phyloP scores from a whole-genome alignment of 2,797 vertebrate genomes.

The Clarias platycephalus region DNA sequence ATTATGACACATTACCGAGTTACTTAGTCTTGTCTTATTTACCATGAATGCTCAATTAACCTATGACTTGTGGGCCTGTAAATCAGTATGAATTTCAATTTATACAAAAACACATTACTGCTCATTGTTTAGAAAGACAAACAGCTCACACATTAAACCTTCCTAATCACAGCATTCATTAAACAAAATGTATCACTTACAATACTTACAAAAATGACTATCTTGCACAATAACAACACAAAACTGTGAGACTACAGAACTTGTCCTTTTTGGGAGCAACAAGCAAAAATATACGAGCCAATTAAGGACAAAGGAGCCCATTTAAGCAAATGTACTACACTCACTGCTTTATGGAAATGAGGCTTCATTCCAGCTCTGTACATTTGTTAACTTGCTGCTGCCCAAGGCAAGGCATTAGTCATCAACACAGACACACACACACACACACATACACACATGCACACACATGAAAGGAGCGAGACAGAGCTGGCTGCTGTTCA shows the following conservation, averaged over 20 bases:
- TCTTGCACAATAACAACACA: conserved; percentile 4
- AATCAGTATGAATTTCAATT: conserved; percentile 6
- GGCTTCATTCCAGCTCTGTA: conserved; percentile 71
- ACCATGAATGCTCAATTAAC: not conserved
- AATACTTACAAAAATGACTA: conserved; percentile 19
- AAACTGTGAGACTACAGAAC: conserved; percentile 24
- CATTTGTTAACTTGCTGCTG: conserved; percentile 80
- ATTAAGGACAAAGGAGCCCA: conserved; percentile 75
- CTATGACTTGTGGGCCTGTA: not conserved
- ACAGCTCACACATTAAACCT: not conserved
- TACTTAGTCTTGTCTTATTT: conserved; percentile 2
- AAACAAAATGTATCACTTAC: conserved; percentile 6
- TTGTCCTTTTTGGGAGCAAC: conserved; percentile 44
- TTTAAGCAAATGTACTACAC: conserved; percentile 72
- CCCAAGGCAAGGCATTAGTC: conserved; percentile 77
- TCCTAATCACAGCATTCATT: conserved; percentile 15
- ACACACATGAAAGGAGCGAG: conserved; percentile 67
- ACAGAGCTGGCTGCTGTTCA: conserved; percentile 68
- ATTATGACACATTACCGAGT: too few relatives aligned
- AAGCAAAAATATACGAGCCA: conserved; percentile 58
- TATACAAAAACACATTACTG: not conserved
- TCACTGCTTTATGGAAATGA: conserved; percentile 78
- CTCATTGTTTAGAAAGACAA: conserved; percentile 1
- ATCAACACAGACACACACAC: conserved; percentile 57
- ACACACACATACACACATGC: conserved; percentile 43